These are phyloP conservation scores for Agrotis puta DNA, from an alignment of 2,888 invertebrate species.

Conservation along the genomic window DNA sequence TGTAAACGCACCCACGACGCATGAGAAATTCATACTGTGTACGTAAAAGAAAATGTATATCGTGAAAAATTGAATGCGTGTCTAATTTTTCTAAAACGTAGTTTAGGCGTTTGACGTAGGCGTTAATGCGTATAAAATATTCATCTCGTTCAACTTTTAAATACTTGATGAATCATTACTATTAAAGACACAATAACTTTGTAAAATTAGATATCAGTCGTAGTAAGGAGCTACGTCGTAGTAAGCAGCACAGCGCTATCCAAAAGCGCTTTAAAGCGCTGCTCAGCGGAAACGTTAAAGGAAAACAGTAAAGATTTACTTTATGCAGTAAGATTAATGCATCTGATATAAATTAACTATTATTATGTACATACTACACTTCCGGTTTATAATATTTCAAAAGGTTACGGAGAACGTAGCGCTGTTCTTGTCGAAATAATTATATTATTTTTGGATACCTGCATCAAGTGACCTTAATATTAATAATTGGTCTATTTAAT, in stretches of 20 bases:
- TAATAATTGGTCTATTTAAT: constrained; percentile 47
- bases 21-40: no score
- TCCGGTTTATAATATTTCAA: constrained; percentile 47
- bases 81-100: neutral
- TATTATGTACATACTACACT: constrained; percentile 26
- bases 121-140: no score
- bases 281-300: constrained; percentile 10
- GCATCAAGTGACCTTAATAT: constrained; percentile 53
- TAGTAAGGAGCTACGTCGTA: no score
- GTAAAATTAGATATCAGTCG: neutral
- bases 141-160: neutral
- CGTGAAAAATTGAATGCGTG: no score
- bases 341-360: constrained; percentile 38
- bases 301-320: constrained; percentile 21
- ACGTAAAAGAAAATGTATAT: no score
- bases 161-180: constrained; percentile 6
- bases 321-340: constrained; percentile 26
- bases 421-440: constrained; percentile 52
- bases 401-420: constrained; percentile 54
- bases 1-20: no score
- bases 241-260: neutral
- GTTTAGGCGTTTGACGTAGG: no score
- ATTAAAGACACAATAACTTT: neutral
- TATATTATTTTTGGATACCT: constrained; percentile 55
- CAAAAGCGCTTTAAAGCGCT: neutral